These are phyloP conservation scores for Protonibea diacanthus DNA, from an alignment of 2,797 vertebrate genomes.

Conservation along the genomic window DNA sequence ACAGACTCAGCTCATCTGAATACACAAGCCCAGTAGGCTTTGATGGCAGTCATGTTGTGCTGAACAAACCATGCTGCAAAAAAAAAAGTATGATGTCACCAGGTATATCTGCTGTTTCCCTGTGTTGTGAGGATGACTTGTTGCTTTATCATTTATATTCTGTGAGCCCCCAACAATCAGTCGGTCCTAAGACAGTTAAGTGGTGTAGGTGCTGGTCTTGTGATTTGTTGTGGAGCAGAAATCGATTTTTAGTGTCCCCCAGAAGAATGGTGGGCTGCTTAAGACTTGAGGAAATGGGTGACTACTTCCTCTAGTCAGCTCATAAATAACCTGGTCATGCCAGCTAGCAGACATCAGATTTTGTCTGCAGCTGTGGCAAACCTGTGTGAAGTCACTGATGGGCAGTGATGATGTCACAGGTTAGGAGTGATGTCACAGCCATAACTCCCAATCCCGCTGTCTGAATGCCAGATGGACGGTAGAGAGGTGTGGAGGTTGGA, in stretches of 20 bases:
- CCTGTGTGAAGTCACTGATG: conserved; percentile 78
- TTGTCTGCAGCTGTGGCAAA: conserved; percentile 81
- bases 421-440: conserved; percentile 86
- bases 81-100: conserved; percentile 71
- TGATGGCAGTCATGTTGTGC: conserved; percentile 72
- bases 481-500: conserved; percentile 83
- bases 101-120: conserved; percentile 43
- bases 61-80: conserved; percentile 54
- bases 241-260: conserved; percentile 85
- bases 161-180: conserved; percentile 47
- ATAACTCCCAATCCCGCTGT: conserved; percentile 81
- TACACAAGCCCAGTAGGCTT: conserved; percentile 71
- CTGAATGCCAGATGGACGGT: conserved; percentile 84
- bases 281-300: conserved; percentile 77
- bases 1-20: conserved; percentile 80
- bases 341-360: conserved; percentile 78
- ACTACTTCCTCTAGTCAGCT: conserved; percentile 72
- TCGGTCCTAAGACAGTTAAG: conserved; percentile 57
- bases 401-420: conserved; percentile 84
- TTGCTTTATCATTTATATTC: conserved; percentile 63
- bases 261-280: conserved; percentile 70
- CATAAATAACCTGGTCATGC: conserved; percentile 83
- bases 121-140: conserved; percentile 54
- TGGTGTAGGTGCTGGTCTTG: conserved; percentile 61
- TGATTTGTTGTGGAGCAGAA: conserved; percentile 79